Conservation (phyloP, 2,888 invertebrate genomes). For the Cryptus armator region DNA sequence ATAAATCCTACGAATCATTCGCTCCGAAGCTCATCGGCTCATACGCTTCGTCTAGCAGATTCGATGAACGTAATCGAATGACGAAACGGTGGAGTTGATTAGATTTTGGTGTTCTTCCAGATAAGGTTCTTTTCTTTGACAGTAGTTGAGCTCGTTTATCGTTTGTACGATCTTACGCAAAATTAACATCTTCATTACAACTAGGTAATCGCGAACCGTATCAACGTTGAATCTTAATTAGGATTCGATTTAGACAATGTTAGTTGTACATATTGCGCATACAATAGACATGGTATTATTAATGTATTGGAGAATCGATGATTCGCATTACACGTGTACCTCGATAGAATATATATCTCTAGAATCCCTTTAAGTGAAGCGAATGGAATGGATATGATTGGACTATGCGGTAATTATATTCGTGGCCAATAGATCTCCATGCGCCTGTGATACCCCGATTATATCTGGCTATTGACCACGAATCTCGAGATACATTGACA, state of each 20-base stretch:
- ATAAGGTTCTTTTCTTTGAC: not conserved
- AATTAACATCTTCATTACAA: no score
- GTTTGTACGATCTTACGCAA: not conserved
- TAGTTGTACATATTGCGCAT: not conserved
- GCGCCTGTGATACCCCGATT: constrained; percentile 24
- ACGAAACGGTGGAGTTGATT: not conserved
- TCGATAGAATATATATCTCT: not conserved
- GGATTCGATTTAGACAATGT: not conserved
- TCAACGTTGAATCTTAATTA: not conserved
- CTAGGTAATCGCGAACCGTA: no score
- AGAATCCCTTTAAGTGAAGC: constrained; percentile 14
- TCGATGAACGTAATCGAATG: not conserved
- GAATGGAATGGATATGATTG: constrained; percentile 29
- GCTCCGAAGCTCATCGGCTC: constrained; percentile 11
- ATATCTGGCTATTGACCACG: constrained; percentile 32
- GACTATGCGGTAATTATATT: constrained; percentile 24
- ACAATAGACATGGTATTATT: constrained; percentile 2
- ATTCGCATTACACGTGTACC: constrained; percentile 3
- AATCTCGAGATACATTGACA: constrained; percentile 17
- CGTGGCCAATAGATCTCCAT: constrained; percentile 16
- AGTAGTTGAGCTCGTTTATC: not conserved
- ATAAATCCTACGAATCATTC: constrained; percentile 33
- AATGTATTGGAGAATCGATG: constrained; percentile 1
- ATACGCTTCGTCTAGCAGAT: not conserved
- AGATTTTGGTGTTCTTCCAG: not conserved